Evolutionary conservation across 2,888 invertebrate genomes (phyloP), one percentile per base, ranked within the genome.

Genomic region (Chrysolina oricalcia): DNA sequence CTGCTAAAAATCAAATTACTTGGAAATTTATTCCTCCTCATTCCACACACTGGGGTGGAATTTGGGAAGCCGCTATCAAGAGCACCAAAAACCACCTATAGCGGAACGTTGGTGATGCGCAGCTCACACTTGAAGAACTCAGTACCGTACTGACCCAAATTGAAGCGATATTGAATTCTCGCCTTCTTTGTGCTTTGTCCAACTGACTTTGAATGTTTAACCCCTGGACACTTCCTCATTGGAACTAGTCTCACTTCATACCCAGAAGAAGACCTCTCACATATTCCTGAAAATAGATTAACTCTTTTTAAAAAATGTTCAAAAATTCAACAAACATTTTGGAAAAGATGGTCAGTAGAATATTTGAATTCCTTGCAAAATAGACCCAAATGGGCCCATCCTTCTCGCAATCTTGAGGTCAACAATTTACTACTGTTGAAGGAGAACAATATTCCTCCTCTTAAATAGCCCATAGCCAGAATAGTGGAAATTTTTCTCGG

Each of bases 21-120:
- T 74, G 65, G 70, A 63, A 71, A 48, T 72, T 72, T 46, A 75
- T 72, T 56, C 72, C 75, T 48, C 63, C 73, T 15, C 21, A 9
- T 4, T 19, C 43, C 15, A 2, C 74, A 2, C 70, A 70, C 27
- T 70, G 70, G 70, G 62, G 48, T 10, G 70, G 70, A 35, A 19
- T 70, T 15, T 70, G 63, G 70, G 70, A 63, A 63, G 11, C 48
- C 3, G 35, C 27, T 0, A 41, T 64, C 3, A 70, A 48, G 21
- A 48, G 59, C 27, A 27, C 15, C 5, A 50, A 63, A 15, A 43
- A 43, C 3, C 50, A 63, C 5, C 19, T 63, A 10, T 6, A 13
- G 1, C 68, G 21, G 1, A 43, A 13, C 2, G 2, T 43, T 2
- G 43, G 43, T 2, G 43, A 43, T 43, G 43, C 43, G 6, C 10